Percentiles rank a stretch among this genome's conserved stretches.
Conservation (phyloP, 2,797 vertebrate species). For the Ceryle rudis region DNA sequence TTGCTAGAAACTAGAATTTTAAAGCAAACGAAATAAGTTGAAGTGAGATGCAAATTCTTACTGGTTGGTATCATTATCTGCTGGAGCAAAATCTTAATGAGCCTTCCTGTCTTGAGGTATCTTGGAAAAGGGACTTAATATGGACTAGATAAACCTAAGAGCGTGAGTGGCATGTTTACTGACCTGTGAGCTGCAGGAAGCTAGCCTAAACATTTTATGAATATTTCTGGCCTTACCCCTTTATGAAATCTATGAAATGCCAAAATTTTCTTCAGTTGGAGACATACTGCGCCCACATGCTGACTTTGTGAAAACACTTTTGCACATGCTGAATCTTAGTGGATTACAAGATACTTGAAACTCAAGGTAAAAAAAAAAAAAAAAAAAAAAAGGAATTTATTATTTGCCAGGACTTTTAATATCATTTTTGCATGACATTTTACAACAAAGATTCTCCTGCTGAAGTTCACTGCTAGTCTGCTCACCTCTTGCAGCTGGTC, state of each 20-base stretch:
- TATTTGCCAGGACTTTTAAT: neutral
- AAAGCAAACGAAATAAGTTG: neutral
- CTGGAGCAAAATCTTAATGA: neutral
- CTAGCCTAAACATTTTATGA: neutral
- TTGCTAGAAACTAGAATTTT: neutral
- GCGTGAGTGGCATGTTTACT: neutral
- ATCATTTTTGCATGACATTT: neutral
- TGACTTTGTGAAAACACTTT: constrained; percentile 46
- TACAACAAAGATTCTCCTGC: neutral
- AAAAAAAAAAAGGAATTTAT: neutral
- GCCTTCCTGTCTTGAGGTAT: neutral
- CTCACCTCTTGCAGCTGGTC: neutral
- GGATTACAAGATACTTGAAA: constrained; percentile 16
- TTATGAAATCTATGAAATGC: neutral
- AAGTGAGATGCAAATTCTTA: neutral
- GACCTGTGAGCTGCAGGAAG: neutral
- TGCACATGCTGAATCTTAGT: constrained; percentile 17
- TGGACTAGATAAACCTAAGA: neutral
- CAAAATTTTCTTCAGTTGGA: constrained; percentile 32
- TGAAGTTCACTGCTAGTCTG: neutral
- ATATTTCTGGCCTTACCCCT: neutral
- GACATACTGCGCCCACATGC: constrained; percentile 46
- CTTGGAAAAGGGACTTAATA: neutral
- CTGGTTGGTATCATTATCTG: neutral
- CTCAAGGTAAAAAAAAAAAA: neutral